These are phyloP conservation scores for Tachuris rubrigastra DNA, from an alignment of 2,113 vertebrate species.

Conservation along the genomic window DNA sequence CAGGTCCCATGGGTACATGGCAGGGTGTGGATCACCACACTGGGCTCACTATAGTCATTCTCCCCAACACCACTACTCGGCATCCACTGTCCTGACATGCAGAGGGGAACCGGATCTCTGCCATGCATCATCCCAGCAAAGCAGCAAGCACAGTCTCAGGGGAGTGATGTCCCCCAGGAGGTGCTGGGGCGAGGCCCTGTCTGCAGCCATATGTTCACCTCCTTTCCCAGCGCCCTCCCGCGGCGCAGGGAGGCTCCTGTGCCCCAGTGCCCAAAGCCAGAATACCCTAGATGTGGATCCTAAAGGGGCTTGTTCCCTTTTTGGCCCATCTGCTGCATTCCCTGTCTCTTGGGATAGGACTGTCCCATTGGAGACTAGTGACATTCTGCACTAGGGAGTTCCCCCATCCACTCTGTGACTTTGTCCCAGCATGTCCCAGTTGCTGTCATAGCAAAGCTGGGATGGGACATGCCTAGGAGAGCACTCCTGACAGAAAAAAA, in stretches of 20 bases:
- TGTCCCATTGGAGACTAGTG: neutral
- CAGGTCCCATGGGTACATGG: neutral
- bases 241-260: rapidly evolving
- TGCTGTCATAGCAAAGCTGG: neutral
- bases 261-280: neutral
- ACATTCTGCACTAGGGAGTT: neutral
- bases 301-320: neutral
- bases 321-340: neutral
- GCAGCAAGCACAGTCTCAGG: rapidly evolving
- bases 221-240: neutral
- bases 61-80: neutral
- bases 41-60: neutral
- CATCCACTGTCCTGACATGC: rapidly evolving
- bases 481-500: neutral
- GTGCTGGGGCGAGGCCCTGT: neutral
- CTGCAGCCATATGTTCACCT: neutral
- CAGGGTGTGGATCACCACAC: rapidly evolving
- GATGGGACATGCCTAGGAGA: neutral
- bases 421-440: neutral
- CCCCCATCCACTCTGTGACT: neutral
- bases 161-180: rapidly evolving
- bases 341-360: rapidly evolving
- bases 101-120: rapidly evolving
- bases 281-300: neutral
- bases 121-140: rapidly evolving